Conservation (phyloP, 1,140 invertebrate species). For the Coptotermes formosanus region DNA sequence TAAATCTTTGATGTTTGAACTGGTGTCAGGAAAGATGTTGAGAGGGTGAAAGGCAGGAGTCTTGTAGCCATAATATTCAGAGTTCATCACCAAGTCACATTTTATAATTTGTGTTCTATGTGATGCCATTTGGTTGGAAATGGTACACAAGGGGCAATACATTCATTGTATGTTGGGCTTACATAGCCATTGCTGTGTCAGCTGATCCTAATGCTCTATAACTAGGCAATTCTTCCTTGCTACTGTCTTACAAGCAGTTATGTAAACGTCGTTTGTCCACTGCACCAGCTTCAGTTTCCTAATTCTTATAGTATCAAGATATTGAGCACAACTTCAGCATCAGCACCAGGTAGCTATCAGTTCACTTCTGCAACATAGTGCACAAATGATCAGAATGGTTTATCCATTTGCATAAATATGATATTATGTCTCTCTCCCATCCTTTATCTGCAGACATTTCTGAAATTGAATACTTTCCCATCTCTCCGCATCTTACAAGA, state of each 20-base stretch:
- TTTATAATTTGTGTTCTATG: too few relatives aligned
- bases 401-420: background rate
- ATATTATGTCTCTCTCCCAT: background rate
- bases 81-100: too few relatives aligned
- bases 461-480: conserved; percentile 72
- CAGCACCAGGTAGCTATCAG: background rate
- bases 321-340: background rate
- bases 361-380: background rate
- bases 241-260: background rate
- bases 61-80: too few relatives aligned
- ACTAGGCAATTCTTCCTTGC: background rate
- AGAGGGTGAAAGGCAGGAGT: too few relatives aligned
- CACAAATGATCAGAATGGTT: background rate
- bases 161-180: too few relatives aligned
- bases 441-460: conserved; percentile 18
- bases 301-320: background rate
- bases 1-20: too few relatives aligned
- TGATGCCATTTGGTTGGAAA: too few relatives aligned
- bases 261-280: background rate
- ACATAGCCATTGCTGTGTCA: too few relatives aligned
- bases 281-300: background rate
- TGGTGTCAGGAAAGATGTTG: too few relatives aligned
- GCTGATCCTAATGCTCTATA: background rate
- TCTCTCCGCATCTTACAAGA: conserved; percentile 73
- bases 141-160: too few relatives aligned